Percentiles rank a stretch among this genome's conserved stretches.
Conservation (phyloP, 1,140 invertebrate species). For the Ostrea edulis region DNA sequence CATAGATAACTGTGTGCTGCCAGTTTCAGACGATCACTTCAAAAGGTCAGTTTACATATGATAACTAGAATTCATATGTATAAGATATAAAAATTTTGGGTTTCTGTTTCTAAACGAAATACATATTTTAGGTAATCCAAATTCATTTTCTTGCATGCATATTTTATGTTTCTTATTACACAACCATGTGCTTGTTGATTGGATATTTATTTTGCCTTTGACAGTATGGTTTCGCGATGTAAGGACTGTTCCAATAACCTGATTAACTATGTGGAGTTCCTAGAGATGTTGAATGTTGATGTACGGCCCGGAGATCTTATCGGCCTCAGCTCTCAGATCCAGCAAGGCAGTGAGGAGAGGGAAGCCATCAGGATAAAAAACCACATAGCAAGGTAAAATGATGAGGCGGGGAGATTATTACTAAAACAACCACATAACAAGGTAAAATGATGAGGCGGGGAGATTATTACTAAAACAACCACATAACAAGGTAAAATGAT, state of each 20-base stretch:
- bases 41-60: slow-evolving; percentile 64
- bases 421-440: slow-evolving; percentile 54
- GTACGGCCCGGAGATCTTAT: slow-evolving; percentile 73
- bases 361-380: slow-evolving; percentile 65
- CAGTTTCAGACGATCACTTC: slow-evolving; percentile 75
- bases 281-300: slow-evolving; percentile 72
- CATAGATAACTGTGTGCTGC: slow-evolving; percentile 71
- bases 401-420: neutral
- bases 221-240: slow-evolving; percentile 70
- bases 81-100: neutral
- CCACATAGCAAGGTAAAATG: slow-evolving; percentile 65
- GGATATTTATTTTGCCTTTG: slow-evolving; percentile 37
- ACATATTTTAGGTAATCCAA: neutral
- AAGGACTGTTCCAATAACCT: slow-evolving; percentile 61
- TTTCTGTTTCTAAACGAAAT: neutral
- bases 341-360: slow-evolving; percentile 65
- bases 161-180: too few relatives aligned
- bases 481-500: slow-evolving; percentile 63
- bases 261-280: slow-evolving; percentile 76
- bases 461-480: neutral
- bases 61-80: neutral
- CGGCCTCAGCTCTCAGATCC: slow-evolving; percentile 75
- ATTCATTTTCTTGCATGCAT: too few relatives aligned
- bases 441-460: slow-evolving; percentile 57
- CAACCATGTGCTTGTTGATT: too few relatives aligned